Base-by-base conservation (phyloP, 2,113 vertebrate species). In the Tiliqua scincoides region DNA sequence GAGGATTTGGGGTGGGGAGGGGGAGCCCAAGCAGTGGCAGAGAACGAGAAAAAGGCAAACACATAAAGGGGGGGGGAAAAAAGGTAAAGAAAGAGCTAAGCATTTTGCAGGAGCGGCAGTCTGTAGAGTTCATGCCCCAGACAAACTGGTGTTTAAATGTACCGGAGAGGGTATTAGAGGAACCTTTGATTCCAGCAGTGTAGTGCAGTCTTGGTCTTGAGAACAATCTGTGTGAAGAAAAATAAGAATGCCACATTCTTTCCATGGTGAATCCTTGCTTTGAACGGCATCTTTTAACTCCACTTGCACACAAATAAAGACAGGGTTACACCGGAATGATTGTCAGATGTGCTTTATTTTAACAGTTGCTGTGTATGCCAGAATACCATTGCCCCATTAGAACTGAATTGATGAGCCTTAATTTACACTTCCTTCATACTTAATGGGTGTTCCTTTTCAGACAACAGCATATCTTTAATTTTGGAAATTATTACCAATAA, bases 71-170 rank as follows among this genome's bases (percentile, higher is more conserved):
- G 80, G 70, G 14, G 1, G 9, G 0, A 63, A 59, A 7, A 5
- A 23, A 25, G 20, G 68, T 40, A 43, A 75, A 52, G 79, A 54
- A 52, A 83, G 80, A 83, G 67, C n/a, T 0, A 30, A 84, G 80
- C 35, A 9, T 85, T 90, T 78, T 15, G 75, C n/a, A 10, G 92
- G 91, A 92, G 83, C 87, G 87, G 89, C 88, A 90, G 79, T 15
- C 59, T 87, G 93, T 88, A 85, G 85, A 92, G 90, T 89, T 94
- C 89, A 70, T 0, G 48, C 59, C 89, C 92, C 89, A 95, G 90
- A 89, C 92, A 93, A 90, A 90, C 15, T 32, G 89, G 76, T 89
- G 85, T 57, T 92, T 76, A 91, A 92, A 89, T 76, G 88, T 85
- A 85, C 40, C 81, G 72, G 85, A 88, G 85, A 92, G 85, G 78